phyloP scores from a whole-genome alignment of 2,888 invertebrate species.

The Oscheius myriophilus region DNA sequence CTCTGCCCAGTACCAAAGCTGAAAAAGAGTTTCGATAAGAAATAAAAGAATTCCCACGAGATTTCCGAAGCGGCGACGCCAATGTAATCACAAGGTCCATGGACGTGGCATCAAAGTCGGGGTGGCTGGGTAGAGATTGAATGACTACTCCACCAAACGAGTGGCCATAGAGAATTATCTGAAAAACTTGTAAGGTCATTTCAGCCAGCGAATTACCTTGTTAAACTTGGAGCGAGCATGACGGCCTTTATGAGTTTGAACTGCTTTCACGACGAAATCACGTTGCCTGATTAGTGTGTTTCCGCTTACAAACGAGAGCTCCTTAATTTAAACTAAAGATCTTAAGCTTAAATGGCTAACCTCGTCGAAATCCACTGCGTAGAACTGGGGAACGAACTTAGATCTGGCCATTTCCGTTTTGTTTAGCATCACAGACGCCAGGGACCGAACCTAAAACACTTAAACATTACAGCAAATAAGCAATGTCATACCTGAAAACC shows the following conservation, averaged over 20 bases:
- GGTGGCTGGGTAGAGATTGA: constrained; percentile 24
- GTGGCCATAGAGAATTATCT: constrained; percentile 51
- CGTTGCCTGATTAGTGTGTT: constrained; percentile 83
- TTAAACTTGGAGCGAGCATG: constrained; percentile 11
- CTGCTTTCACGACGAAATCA: constrained; percentile 79
- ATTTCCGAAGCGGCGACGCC: constrained; percentile 37
- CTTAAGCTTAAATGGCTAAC: constrained; percentile 55
- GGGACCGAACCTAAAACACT: constrained; percentile 79
- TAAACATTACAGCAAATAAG: not conserved
- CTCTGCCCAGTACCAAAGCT: constrained; percentile 40
- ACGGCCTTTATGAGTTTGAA: constrained; percentile 77
- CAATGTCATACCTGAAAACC: constrained; percentile 76
- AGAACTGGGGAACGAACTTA: constrained; percentile 88
- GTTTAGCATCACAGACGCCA: constrained; percentile 89
- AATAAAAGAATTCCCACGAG: constrained; percentile 32
- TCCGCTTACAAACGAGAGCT: constrained; percentile 87
- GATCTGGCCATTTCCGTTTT: constrained; percentile 81
- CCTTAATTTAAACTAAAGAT: constrained; percentile 71
- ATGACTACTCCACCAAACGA: constrained; percentile 54
- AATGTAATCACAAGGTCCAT: constrained; percentile 40
- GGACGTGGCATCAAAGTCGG: constrained; percentile 24
- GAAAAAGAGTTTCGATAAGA: constrained; percentile 17
- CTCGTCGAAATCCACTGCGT: constrained; percentile 88
- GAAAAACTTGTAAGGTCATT: not conserved
- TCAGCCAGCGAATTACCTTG: constrained; percentile 24